These are phyloP conservation scores for Aphodius granarius DNA, from an alignment of 2,888 invertebrate genomes.

Conservation along the genomic window DNA sequence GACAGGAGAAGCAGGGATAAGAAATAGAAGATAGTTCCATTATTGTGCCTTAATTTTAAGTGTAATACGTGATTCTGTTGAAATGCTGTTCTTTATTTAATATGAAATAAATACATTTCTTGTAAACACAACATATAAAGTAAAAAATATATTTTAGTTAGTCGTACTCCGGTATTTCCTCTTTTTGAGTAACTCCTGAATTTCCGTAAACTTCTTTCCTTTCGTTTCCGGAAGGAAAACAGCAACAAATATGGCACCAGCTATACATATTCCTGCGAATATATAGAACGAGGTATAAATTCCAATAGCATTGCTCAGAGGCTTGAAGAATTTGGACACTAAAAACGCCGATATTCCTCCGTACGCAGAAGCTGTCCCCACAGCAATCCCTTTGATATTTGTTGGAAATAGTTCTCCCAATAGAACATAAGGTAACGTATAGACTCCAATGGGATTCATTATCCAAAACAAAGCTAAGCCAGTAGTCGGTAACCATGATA, in stretches of 20 bases:
- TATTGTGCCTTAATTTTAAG: too few species aligned
- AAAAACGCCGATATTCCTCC: constrained; percentile 61
- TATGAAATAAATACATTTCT: too few species aligned
- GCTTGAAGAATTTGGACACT: constrained; percentile 63
- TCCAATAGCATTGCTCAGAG: constrained; percentile 59
- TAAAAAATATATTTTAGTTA: too few species aligned
- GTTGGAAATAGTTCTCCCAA: constrained; percentile 66
- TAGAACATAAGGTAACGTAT: constrained; percentile 63
- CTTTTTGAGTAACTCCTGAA: constrained; percentile 59
- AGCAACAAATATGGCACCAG: constrained; percentile 60
- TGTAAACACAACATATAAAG: too few species aligned
- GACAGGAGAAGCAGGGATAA: constrained; percentile 47
- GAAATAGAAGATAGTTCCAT: too few species aligned
- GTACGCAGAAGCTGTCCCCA: constrained; percentile 60
- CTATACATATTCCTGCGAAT: constrained; percentile 58
- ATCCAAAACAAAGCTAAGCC: constrained; percentile 62
- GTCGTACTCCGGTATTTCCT: too few species aligned
- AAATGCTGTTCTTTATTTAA: too few species aligned
- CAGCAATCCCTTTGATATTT: constrained; percentile 64
- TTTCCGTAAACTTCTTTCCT: constrained; percentile 63
- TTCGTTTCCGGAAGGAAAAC: constrained; percentile 65
- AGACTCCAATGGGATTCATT: constrained; percentile 62
- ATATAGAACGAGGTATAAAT: constrained; percentile 63
- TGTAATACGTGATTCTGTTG: too few species aligned
- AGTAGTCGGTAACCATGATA: constrained; percentile 58